Evolutionary conservation across 2,797 vertebrate genomes (phyloP), one percentile per base, ranked within the genome.

Genomic region (Acanthornis magna): DNA sequence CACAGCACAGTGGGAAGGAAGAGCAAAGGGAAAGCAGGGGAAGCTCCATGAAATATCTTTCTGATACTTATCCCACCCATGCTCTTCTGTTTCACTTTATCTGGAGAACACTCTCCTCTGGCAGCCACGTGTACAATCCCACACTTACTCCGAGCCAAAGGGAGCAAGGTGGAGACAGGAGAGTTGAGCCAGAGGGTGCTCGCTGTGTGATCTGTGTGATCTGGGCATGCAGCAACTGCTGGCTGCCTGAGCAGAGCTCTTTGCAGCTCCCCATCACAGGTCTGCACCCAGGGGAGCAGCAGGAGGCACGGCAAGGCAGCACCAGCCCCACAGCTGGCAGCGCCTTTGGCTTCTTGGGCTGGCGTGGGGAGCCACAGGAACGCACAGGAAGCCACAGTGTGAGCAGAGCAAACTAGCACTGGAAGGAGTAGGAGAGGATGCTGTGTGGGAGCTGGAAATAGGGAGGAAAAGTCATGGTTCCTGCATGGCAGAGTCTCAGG

Each of bases 101-200:
- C 50, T 65, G 47, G 45, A 91, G 82, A 92, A 43, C 1, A 0
- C 17, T 77, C 72, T 85, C 17, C 27, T 57, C 85, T 62, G 63
- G 42, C 75, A 95, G 79, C 42, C 50, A 51, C 1, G 1, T 12
- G 8, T 42, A 72, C 47, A 48, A 43, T 30, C 66, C 53, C 48
- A 72, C 51, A 13, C 29, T 68, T 5, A 13, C 1, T 51, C 48
- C 48, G 20, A 90, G 79, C 76, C 73, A 90, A 68, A 66, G 65
- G 40, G 54, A 88, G 43, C 0, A 1, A 90, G 79, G 36, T 58
- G 14, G 36, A 95, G 73, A 58, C 2, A 4, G 54, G 15, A 88
- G 70, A 86, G 73, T 30, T 65, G 73, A 95, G 95, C 85, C 88
- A 88, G 90, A 83, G 79, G 79, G 51, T 45, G 1, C 42, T 83